phyloP scores from a whole-genome alignment of 2,113 vertebrate genomes.

The Hippocampus mohnikei region DNA sequence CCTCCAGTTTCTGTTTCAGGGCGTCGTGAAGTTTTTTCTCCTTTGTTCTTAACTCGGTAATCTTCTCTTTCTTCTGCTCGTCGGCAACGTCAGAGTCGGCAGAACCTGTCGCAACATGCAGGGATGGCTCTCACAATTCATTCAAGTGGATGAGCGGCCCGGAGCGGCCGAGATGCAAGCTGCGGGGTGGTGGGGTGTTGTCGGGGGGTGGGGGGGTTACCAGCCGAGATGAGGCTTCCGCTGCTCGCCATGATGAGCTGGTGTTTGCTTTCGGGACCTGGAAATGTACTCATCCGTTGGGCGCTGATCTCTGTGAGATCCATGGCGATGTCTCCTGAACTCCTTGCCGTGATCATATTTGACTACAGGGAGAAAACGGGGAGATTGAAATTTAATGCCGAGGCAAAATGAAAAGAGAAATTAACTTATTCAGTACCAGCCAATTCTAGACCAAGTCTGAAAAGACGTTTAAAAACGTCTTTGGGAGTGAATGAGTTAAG shows the following conservation, averaged over 20 bases:
- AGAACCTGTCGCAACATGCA: constrained; percentile 74
- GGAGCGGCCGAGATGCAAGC: constrained; percentile 16
- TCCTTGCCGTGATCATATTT: constrained; percentile 87
- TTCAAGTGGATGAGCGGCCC: background rate
- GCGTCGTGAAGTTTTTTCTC: constrained; percentile 84
- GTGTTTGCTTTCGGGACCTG: constrained; percentile 80
- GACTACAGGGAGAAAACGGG: constrained; percentile 66
- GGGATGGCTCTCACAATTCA: constrained; percentile 12
- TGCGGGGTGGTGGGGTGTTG: too few relatives aligned
- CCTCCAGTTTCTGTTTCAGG: constrained; percentile 83
- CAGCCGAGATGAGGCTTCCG: constrained; percentile 91
- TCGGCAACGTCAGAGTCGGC: constrained; percentile 88
- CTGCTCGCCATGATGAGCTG: constrained; percentile 94
- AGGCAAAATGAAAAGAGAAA: background rate
- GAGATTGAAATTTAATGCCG: too few relatives aligned
- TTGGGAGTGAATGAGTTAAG: too few relatives aligned
- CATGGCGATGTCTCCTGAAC: constrained; percentile 89
- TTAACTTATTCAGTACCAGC: too few relatives aligned
- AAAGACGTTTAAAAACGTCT: too few relatives aligned
- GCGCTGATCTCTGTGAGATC: constrained; percentile 84
- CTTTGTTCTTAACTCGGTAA: constrained; percentile 87
- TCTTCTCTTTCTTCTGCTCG: constrained; percentile 92
- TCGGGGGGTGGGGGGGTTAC: too few relatives aligned
- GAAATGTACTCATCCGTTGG: constrained; percentile 78
- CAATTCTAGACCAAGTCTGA: too few relatives aligned